These are phyloP conservation scores for Idris sp. DNA, from an alignment of 1,140 invertebrate genomes.

Conservation along the genomic window DNA sequence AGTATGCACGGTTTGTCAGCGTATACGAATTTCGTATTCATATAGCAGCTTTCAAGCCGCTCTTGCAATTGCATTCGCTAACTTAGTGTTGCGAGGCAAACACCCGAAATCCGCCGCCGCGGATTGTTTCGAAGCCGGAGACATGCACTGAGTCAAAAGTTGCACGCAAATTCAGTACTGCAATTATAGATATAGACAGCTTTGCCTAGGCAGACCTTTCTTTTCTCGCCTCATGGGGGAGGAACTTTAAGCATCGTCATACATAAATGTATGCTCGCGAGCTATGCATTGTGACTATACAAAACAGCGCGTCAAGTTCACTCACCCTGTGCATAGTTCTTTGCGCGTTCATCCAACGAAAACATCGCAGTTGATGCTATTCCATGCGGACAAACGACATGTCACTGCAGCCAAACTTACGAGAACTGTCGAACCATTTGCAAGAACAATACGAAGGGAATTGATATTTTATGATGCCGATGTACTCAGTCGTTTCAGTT, in stretches of 20 bases:
- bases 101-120: slow-evolving; percentile 25
- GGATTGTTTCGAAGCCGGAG: not conserved
- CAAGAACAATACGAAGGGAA: slow-evolving; percentile 15
- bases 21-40: slow-evolving; percentile 77
- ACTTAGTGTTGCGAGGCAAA: slow-evolving; percentile 64
- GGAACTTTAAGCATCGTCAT: slow-evolving; percentile 3
- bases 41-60: slow-evolving; percentile 68
- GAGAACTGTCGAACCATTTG: slow-evolving; percentile 12
- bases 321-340: slow-evolving; percentile 15
- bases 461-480: slow-evolving; percentile 28
- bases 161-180: slow-evolving; percentile 17
- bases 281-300: slow-evolving; percentile 9
- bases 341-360: slow-evolving; percentile 17
- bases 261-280: slow-evolving; percentile 14
- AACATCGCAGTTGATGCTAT: slow-evolving; percentile 4
- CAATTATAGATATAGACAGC: not conserved
- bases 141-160: slow-evolving; percentile 26
- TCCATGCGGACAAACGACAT: slow-evolving; percentile 1
- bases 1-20: slow-evolving; percentile 76
- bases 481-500: slow-evolving; percentile 2
- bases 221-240: not conserved
- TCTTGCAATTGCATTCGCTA: slow-evolving; percentile 65
- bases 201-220: slow-evolving; percentile 1
- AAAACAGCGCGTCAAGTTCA: slow-evolving; percentile 21
- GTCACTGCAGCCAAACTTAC: slow-evolving; percentile 2